Conservation (phyloP, 2,113 vertebrate species). For the Notothenia rossii region DNA sequence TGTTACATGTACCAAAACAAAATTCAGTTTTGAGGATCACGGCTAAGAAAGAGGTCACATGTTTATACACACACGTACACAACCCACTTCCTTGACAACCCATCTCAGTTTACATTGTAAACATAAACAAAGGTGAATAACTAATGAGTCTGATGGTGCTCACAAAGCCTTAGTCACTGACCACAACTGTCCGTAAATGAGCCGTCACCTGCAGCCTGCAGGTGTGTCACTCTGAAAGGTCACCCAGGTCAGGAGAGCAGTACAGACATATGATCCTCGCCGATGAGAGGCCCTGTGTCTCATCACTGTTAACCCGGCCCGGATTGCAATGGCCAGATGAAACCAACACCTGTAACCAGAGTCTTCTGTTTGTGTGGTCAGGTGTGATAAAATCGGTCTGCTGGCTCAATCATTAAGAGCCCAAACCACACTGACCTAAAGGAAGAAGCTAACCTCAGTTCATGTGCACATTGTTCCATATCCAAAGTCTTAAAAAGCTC, state of each 20-base stretch:
- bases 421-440: conserved; percentile 55
- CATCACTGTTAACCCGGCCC: conserved; percentile 48
- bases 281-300: conserved; percentile 27
- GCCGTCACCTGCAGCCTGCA: conserved; percentile 50
- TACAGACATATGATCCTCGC: conserved; percentile 71
- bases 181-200: conserved; percentile 50
- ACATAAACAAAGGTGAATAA: conserved; percentile 59
- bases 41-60: conserved; percentile 9
- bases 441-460: conserved; percentile 31
- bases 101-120: conserved; percentile 24
- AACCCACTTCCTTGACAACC: neutral
- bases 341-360: conserved; percentile 83
- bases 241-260: conserved; percentile 50
- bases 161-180: conserved; percentile 38
- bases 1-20: conserved; percentile 2
- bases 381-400: conserved; percentile 78
- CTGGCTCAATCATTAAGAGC: conserved; percentile 54
- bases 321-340: conserved; percentile 68
- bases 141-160: conserved; percentile 39
- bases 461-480: conserved; percentile 7
- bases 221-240: conserved; percentile 47
- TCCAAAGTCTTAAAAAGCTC: conserved; percentile 12
- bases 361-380: conserved; percentile 73
- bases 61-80: conserved; percentile 23
- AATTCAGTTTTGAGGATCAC: conserved; percentile 18